Base-by-base conservation (phyloP, 2,113 vertebrate species). In the Pelvicachromis taeniatus region DNA sequence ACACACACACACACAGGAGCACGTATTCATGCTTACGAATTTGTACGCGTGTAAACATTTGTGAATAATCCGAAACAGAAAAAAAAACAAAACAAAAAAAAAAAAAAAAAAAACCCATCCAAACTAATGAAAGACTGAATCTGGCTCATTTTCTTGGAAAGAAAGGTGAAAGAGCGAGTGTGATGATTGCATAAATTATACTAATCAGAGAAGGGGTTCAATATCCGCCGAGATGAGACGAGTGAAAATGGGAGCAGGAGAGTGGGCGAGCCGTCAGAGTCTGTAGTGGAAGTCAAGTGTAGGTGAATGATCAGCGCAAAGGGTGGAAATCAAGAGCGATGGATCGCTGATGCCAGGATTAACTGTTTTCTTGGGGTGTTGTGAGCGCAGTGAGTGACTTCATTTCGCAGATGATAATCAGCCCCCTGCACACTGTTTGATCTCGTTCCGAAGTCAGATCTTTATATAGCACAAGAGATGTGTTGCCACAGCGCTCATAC, bases 271-370 rank as follows among this genome's bases (percentile, higher is more conserved):
- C 54, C 88, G 77, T 59, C 77, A 54, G 19, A 54, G 19, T 3
- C n/a, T 53, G 11, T 2, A 58, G 85, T 52, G 75, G 70, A 87
- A 88, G 63, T 83, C 77, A 48, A 81, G 77, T 31, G 58, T 56
- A 38, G 87, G 88, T 80, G 84, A 85, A 23, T 53, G 85, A 87
- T 89, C 50, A 53, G 84, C 53, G 63, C 68, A 54, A 55, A 78
- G 53, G 63, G 61, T 23, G 53, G 13, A 73, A 55, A 59, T 14
- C 40, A 58, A 29, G 59, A 55, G 9, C 17, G 8, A 73, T 35
- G 82, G 78, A 85, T 88, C 83, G 26, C 65, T 16, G 55, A 80
- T 54, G 70, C 31, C 50, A 7, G 55, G 53, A 82, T 85, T 54
- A 85, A 78, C 79, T 45, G 31, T 86, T 90, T 75, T 83, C 45